Percentiles rank a stretch among this genome's conserved stretches.
Evolutionary conservation across 2,888 invertebrate species (phyloP).

Genomic region (Brachyopa scutellaris): DNA sequence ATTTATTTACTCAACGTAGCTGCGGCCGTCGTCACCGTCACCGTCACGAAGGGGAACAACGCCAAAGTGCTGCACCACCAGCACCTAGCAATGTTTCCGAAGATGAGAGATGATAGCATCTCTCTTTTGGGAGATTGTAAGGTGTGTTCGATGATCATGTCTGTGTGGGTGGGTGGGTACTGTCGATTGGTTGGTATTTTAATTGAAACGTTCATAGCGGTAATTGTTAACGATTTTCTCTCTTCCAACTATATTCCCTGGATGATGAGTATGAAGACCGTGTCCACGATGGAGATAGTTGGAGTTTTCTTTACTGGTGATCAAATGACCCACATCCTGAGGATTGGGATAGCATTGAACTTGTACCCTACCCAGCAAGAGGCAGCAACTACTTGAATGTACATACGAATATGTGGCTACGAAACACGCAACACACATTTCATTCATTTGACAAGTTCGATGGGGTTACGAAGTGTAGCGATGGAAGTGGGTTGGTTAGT

Average conservation of each 20-base stretch:
- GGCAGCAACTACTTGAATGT: too few species aligned
- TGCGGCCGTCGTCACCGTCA: conserved; percentile 3
- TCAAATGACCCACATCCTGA: conserved; percentile 62
- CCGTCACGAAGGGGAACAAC: background rate
- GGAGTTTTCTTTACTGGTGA: conserved; percentile 37
- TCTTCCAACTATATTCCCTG: background rate
- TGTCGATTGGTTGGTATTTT: conserved; percentile 69
- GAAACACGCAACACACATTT: conserved; percentile 66
- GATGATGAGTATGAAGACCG: conserved; percentile 27
- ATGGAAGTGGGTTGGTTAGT: conserved; percentile 9
- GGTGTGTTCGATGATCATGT: conserved; percentile 60
- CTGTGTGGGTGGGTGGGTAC: conserved; percentile 61
- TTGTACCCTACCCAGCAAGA: too few species aligned
- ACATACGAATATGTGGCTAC: background rate
- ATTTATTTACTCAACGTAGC: conserved; percentile 42
- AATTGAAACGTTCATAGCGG: conserved; percentile 72
- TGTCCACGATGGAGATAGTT: background rate
- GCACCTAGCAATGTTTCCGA: conserved; percentile 22
- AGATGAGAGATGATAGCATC: conserved; percentile 65
- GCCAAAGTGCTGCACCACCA: too few species aligned
- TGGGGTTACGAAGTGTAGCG: conserved; percentile 52
- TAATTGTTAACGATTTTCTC: conserved; percentile 55
- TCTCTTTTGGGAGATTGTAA: conserved; percentile 24
- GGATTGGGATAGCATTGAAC: conserved; percentile 53
- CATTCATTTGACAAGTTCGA: conserved; percentile 60